Conservation (phyloP, 2,113 vertebrate species). For the Zootoca vivipara region DNA sequence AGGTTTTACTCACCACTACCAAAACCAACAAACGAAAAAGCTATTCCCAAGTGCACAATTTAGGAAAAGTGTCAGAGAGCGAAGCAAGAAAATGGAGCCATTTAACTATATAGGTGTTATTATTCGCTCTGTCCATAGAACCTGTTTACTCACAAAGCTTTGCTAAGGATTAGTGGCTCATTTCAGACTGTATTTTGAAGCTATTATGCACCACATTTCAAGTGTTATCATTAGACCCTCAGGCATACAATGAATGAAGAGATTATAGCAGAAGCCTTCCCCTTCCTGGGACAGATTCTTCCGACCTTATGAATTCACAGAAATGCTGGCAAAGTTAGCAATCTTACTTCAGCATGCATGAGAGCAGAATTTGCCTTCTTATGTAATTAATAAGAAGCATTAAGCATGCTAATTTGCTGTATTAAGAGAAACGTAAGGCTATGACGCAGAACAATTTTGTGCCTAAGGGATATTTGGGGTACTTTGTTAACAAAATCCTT, state of each 20-base stretch:
- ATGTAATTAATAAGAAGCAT: not conserved
- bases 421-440: not conserved
- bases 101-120: conserved; percentile 1
- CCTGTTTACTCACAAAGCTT: conserved; percentile 8
- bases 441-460: not conserved
- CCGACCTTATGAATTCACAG: not conserved
- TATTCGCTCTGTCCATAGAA: not conserved
- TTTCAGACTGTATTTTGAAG: not conserved
- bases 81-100: not conserved
- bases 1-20: not conserved
- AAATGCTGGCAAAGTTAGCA: not conserved
- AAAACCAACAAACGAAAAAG: not conserved
- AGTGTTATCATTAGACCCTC: not conserved
- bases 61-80: not conserved
- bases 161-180: not conserved
- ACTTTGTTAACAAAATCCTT: not conserved
- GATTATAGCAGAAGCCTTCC: not conserved
- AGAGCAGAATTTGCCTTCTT: not conserved
- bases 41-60: not conserved
- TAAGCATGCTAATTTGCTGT: not conserved
- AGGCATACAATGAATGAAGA: not conserved
- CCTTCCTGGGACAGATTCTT: not conserved
- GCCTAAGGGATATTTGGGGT: not conserved
- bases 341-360: fast-evolving
- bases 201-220: not conserved